Evolutionary conservation across 2,113 vertebrate species (phyloP).

Genomic region (Pseudorhombus dupliciocellatus): DNA sequence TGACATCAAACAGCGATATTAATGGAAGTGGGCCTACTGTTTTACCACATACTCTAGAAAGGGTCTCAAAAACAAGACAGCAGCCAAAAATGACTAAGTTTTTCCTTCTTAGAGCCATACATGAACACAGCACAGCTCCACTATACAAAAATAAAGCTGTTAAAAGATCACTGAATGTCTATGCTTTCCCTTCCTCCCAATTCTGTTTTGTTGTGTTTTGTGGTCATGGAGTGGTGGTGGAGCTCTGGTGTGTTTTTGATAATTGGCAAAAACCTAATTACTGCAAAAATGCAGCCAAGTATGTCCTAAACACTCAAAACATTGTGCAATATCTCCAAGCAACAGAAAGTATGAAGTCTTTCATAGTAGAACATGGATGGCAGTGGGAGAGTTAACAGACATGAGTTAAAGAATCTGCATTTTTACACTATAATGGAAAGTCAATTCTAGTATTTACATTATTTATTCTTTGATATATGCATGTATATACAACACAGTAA

Average conservation of each 20-base stretch:
- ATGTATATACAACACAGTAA: neutral
- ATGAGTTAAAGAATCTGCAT: neutral
- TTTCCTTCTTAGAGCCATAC: too few relatives aligned
- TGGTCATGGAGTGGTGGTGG: neutral
- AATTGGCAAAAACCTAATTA: neutral
- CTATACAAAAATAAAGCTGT: too few relatives aligned
- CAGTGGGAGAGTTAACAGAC: neutral
- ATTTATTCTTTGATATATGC: neutral
- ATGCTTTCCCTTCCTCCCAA: neutral
- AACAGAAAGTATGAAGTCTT: too few relatives aligned
- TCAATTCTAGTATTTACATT: neutral
- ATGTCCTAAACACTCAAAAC: neutral
- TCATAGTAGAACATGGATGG: too few relatives aligned
- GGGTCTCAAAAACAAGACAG: too few relatives aligned
- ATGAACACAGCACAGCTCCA: neutral
- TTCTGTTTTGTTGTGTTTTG: neutral
- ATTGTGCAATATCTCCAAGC: neutral
- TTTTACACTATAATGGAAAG: neutral
- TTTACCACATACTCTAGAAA: neutral
- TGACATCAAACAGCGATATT: neutral
- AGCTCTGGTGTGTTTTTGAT: conserved; percentile 10
- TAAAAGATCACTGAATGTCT: neutral
- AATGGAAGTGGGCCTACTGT: neutral
- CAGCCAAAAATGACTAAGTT: neutral
- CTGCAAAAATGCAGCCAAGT: neutral